These are phyloP conservation scores for Leucopternis melanops DNA, from an alignment of 2,113 vertebrate species.

Conservation along the genomic window DNA sequence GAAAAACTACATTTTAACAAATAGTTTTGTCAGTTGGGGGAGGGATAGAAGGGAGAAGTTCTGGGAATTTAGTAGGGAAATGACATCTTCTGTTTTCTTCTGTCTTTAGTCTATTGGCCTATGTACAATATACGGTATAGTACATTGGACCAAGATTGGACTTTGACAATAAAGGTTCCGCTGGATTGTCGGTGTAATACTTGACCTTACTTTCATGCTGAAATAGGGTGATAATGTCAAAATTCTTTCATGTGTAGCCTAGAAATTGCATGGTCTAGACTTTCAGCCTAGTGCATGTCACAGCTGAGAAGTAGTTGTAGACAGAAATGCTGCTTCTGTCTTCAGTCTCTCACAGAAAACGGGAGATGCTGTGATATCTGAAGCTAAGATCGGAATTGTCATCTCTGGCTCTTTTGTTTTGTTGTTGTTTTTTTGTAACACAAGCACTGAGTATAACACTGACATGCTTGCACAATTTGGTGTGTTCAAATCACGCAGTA, in stretches of 20 bases:
- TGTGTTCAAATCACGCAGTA: not conserved
- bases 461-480: not conserved
- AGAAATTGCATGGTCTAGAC: not conserved
- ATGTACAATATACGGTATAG: fast-evolving
- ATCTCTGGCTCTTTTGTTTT: not conserved
- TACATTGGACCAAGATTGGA: not conserved
- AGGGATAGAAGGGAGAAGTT: not conserved
- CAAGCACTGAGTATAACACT: not conserved
- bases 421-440: not conserved
- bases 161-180: not conserved
- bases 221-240: not conserved
- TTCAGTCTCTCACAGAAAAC: not conserved
- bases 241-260: not conserved
- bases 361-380: not conserved
- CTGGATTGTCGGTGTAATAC: not conserved
- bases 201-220: not conserved
- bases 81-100: not conserved
- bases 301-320: not conserved
- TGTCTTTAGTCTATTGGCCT: not conserved
- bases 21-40: not conserved
- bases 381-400: not conserved
- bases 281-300: not conserved
- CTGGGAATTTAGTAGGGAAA: not conserved
- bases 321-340: not conserved
- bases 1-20: not conserved